phyloP scores from a whole-genome alignment of 2,113 vertebrate genomes.

The Sciurus niger region DNA sequence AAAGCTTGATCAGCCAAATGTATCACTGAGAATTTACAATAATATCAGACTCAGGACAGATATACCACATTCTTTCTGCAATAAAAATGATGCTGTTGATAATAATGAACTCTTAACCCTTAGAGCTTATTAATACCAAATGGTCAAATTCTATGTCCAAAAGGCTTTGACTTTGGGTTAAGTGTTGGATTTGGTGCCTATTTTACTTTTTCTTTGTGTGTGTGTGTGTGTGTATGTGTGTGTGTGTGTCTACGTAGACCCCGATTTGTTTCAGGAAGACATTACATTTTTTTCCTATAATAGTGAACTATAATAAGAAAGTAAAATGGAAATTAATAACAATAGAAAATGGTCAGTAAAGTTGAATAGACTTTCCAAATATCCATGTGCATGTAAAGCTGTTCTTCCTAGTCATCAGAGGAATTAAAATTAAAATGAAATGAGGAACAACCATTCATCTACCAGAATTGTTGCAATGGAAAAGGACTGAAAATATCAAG shows the following conservation, averaged over 20 bases:
- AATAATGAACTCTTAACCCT: not conserved
- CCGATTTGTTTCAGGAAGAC: not conserved
- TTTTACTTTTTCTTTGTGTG: not conserved
- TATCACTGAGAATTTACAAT: not conserved
- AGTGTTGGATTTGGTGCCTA: not conserved
- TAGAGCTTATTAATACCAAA: not conserved
- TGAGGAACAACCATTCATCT: not conserved
- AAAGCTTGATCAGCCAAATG: not conserved
- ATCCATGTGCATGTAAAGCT: not conserved
- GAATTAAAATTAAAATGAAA: not conserved
- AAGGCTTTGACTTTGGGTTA: not conserved
- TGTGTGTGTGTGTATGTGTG: not conserved
- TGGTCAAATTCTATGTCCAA: not conserved
- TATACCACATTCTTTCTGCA: not conserved
- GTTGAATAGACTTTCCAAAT: not conserved
- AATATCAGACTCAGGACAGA: not conserved
- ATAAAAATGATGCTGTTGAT: not conserved
- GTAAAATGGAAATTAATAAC: not conserved
- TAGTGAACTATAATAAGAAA: not conserved
- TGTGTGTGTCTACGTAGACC: not conserved
- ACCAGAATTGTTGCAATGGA: not conserved
- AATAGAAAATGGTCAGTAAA: not conserved
- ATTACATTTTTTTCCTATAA: not conserved
- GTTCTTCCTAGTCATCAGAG: not conserved
- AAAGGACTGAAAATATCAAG: not conserved